These are phyloP conservation scores for Drosophila diplacantha DNA, from an alignment of 2,888 invertebrate genomes.

Conservation along the genomic window DNA sequence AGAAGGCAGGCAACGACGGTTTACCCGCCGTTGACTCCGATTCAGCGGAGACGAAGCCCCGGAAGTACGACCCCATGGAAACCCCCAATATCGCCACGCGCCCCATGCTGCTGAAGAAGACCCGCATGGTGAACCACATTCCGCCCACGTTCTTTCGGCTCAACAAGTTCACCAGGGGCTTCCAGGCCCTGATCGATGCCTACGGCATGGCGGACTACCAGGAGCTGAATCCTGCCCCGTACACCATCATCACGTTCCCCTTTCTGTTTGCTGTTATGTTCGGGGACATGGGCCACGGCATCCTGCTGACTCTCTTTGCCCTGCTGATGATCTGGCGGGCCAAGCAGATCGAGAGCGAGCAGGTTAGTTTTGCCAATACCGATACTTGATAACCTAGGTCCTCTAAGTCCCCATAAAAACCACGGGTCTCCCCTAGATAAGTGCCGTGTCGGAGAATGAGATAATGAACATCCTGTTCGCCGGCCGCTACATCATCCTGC, in stretches of 20 bases:
- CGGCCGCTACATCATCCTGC: constrained; percentile 95
- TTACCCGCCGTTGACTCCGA: not conserved
- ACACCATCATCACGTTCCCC: constrained; percentile 94
- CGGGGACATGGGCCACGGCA: constrained; percentile 94
- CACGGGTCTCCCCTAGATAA: not conserved
- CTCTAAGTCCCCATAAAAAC: not conserved
- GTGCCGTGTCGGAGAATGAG: constrained; percentile 82
- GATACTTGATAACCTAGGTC: not conserved
- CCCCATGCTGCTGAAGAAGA: constrained; percentile 82
- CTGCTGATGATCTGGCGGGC: constrained; percentile 88
- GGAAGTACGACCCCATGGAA: not conserved
- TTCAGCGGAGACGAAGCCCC: not conserved
- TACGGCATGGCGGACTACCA: constrained; percentile 96
- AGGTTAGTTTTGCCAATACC: constrained; percentile 7
- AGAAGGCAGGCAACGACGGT: not conserved
- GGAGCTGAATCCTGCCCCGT: constrained; percentile 93
- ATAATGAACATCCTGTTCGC: constrained; percentile 97
- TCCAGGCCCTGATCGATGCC: constrained; percentile 88
- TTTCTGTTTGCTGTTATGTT: constrained; percentile 98
- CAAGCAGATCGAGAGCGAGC: constrained; percentile 82
- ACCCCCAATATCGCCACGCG: constrained; percentile 78
- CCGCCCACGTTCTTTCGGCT: constrained; percentile 91
- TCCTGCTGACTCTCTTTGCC: constrained; percentile 89
- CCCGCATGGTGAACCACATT: constrained; percentile 7
- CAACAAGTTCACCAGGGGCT: constrained; percentile 93